phyloP scores from a whole-genome alignment of 2,113 vertebrate genomes.

The Oncorhynchus kisutch region DNA sequence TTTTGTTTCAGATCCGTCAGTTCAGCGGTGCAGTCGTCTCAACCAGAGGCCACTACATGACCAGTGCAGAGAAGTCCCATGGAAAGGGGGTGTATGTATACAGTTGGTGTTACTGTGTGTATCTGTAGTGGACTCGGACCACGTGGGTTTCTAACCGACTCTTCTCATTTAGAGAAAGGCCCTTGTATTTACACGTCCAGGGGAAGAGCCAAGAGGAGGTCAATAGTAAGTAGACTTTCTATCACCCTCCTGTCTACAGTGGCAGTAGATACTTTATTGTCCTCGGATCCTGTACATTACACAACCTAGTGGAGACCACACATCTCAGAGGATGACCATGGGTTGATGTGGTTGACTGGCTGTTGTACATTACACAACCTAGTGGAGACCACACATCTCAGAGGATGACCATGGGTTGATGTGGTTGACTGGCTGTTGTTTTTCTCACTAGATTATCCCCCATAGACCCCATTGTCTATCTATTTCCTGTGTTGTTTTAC shows the following conservation, averaged over 20 bases:
- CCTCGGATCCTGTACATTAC: too few relatives aligned
- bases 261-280: too few relatives aligned
- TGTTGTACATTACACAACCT: neutral
- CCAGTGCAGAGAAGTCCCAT: slow-evolving; percentile 46
- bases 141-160: slow-evolving; percentile 32
- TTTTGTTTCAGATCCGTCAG: slow-evolving; percentile 65
- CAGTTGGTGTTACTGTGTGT: neutral
- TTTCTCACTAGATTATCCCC: neutral
- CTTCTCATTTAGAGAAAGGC: slow-evolving; percentile 78
- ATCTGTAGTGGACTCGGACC: neutral
- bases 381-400: too few relatives aligned
- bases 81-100: slow-evolving; percentile 62
- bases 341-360: neutral
- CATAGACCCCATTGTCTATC: neutral
- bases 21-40: slow-evolving; percentile 73
- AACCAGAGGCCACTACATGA: slow-evolving; percentile 75
- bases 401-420: too few relatives aligned
- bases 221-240: slow-evolving; percentile 82
- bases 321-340: too few relatives aligned
- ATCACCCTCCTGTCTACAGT: neutral
- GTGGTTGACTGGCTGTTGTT: neutral
- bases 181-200: slow-evolving; percentile 92
- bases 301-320: too few relatives aligned
- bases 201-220: slow-evolving; percentile 90
- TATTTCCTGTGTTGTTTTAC: slow-evolving; percentile 7